A percentile compares a stretch with the other conserved stretches of the same genome.
Evolutionary conservation across 2,888 invertebrate genomes (phyloP).

Genomic region (Drosophila anomelani): DNA sequence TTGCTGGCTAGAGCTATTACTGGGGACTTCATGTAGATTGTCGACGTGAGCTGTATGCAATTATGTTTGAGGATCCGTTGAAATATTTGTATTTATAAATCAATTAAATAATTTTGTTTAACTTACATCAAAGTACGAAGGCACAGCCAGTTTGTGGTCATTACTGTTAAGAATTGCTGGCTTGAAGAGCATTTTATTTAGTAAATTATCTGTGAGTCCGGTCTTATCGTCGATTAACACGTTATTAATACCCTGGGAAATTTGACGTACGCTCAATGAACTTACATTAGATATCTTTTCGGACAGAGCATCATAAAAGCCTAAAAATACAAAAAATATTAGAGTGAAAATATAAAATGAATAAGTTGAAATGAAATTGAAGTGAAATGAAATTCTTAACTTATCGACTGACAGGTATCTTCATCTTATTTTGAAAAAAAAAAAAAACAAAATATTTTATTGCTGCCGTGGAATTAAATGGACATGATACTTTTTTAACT

Average conservation of each 20-base stretch:
- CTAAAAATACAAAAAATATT: slow-evolving; percentile 27
- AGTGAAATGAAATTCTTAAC: too few species aligned
- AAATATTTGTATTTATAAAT: background rate
- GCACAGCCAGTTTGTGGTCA: slow-evolving; percentile 84
- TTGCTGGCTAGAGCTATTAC: slow-evolving; percentile 82
- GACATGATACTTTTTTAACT: too few species aligned
- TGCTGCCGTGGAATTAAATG: too few species aligned
- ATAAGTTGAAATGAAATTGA: background rate
- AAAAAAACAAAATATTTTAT: too few species aligned
- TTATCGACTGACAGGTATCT: too few species aligned
- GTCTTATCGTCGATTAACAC: slow-evolving; percentile 58
- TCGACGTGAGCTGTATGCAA: slow-evolving; percentile 62
- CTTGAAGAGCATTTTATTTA: slow-evolving; percentile 84
- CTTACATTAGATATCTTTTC: slow-evolving; percentile 50
- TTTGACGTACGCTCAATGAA: slow-evolving; percentile 67
- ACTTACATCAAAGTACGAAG: slow-evolving; percentile 86
- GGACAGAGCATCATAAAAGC: slow-evolving; percentile 57
- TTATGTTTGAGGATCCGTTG: background rate
- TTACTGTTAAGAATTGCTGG: slow-evolving; percentile 80
- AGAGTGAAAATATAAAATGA: background rate
- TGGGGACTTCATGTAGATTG: slow-evolving; percentile 85
- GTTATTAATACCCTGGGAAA: slow-evolving; percentile 62
- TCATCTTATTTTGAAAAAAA: too few species aligned
- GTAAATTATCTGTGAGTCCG: slow-evolving; percentile 77
- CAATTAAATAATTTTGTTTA: background rate